Evolutionary conservation across 2,113 vertebrate species (phyloP).

Genomic region (Leiothrix lutea): DNA sequence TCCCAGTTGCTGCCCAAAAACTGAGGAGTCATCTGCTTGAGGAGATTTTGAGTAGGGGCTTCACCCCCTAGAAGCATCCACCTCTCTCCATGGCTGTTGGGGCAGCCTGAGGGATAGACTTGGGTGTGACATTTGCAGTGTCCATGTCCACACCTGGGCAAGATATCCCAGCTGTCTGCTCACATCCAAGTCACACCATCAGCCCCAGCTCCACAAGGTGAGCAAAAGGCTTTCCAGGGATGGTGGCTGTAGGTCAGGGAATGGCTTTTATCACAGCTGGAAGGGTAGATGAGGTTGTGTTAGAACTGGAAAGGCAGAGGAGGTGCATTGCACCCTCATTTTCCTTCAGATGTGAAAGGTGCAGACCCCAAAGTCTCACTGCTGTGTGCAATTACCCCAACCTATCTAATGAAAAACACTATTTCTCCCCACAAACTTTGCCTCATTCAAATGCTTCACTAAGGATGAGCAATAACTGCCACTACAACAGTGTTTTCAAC

Average conservation of each 20-base stretch:
- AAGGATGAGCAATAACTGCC: background rate
- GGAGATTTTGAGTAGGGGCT: background rate
- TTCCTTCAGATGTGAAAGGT: background rate
- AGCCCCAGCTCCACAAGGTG: rapidly evolving
- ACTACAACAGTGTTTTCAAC: background rate
- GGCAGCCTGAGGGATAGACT: background rate
- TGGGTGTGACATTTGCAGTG: background rate
- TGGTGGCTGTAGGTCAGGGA: rapidly evolving
- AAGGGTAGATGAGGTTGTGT: background rate
- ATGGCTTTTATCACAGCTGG: background rate
- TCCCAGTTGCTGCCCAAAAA: background rate
- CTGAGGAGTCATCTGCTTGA: background rate
- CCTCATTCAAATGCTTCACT: background rate
- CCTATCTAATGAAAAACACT: background rate
- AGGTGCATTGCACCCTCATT: rapidly evolving
- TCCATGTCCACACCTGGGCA: background rate
- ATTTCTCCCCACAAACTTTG: background rate
- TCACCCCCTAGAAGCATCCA: background rate
- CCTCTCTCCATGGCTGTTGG: background rate
- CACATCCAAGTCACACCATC: rapidly evolving
- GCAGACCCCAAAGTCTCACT: background rate
- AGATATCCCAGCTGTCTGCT: background rate
- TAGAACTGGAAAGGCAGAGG: background rate
- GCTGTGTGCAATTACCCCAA: background rate
- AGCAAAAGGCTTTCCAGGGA: background rate